phyloP scores from a whole-genome alignment of 1,140 invertebrate genomes.

The Harpegnathos saltator region DNA sequence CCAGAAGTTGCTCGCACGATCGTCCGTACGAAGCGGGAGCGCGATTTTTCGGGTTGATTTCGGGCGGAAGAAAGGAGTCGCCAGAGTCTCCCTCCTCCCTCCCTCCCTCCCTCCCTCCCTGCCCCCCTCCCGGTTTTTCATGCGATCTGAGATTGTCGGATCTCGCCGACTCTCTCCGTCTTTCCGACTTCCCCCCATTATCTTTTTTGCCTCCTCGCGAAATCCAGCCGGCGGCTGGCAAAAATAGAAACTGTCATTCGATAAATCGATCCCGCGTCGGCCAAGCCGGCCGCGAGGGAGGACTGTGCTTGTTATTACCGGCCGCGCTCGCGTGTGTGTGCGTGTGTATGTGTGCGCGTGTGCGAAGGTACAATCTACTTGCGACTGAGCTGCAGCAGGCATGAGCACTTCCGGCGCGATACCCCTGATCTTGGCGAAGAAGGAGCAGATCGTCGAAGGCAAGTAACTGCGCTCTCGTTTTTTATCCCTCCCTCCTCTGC shows the following conservation, averaged over 20 bases:
- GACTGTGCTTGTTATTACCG: constrained; percentile 49
- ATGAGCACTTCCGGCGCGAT: constrained; percentile 82
- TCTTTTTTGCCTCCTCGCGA: constrained; percentile 17
- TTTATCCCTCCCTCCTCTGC: constrained; percentile 8
- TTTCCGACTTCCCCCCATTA: background rate
- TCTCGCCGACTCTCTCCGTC: too few species aligned
- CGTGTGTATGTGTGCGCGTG: constrained; percentile 36
- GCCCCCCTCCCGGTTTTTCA: too few species aligned
- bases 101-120: too few species aligned
- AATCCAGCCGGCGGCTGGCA: constrained; percentile 33
- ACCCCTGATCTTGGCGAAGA: constrained; percentile 80
- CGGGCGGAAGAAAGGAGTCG: background rate
- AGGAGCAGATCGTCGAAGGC: constrained; percentile 81
- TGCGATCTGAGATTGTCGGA: constrained; percentile 19
- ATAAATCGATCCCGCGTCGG: constrained; percentile 55
- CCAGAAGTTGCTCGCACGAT: constrained; percentile 25
- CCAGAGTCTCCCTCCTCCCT: constrained; percentile 12
- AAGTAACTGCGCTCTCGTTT: constrained; percentile 71
- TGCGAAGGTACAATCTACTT: constrained; percentile 33
- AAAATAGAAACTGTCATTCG: constrained; percentile 57
- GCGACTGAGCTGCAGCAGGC: constrained; percentile 18
- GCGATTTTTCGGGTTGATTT: too few species aligned
- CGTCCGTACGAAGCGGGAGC: constrained; percentile 20
- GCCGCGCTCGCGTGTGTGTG: constrained; percentile 26
- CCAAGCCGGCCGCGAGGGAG: constrained; percentile 7